Evolutionary conservation across 2,113 vertebrate species (phyloP), one percentile per base, ranked within the genome.

Genomic region (Hippocampus comes): DNA sequence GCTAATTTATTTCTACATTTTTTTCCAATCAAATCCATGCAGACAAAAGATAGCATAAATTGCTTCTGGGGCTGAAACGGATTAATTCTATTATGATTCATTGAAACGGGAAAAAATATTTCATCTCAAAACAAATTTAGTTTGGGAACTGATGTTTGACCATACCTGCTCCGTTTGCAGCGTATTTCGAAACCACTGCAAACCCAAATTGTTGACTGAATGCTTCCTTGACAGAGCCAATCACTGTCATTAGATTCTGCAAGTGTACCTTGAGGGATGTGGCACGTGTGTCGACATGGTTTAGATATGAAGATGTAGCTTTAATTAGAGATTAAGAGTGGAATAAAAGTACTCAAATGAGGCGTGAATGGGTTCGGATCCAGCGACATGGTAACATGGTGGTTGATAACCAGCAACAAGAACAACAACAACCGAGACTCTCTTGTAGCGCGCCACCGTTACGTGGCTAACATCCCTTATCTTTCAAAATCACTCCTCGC

Each of bases 361-460:
- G 56, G 23, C 11, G 23, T 27, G 25, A 59, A 25, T 10, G 59
- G 59, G 72, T 61, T 53, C 72, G 82, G 72, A 84, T 84, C 78
- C 84, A 86, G 73, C 87, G 75, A 83, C 68, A 74, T 61, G 59
- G 59, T 34, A 34, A 34, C 59, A 61, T 61, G 12, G 59, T 30
- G 15, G 9, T 12, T 78, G 72, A 84, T 72, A 77, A 86, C 74
- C 84, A 60, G 59, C 87, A 77, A 81, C 67, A 88, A 68, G 82
- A 84, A 79, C 83, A 86, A 83, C 67, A 70, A 70, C 70, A 60
- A 77, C 68, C 42, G 75, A 79, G 75, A 75, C 78, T 51, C 74
- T 73, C 63, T 78, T 78, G 68, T 60, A 69, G 72, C 66, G 72
- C n/a, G 78, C 68, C 77, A 68, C 71, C 7, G 46, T 77, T 71